phyloP scores from a whole-genome alignment of 1,140 invertebrate species.

The Hycleus cichorii region DNA sequence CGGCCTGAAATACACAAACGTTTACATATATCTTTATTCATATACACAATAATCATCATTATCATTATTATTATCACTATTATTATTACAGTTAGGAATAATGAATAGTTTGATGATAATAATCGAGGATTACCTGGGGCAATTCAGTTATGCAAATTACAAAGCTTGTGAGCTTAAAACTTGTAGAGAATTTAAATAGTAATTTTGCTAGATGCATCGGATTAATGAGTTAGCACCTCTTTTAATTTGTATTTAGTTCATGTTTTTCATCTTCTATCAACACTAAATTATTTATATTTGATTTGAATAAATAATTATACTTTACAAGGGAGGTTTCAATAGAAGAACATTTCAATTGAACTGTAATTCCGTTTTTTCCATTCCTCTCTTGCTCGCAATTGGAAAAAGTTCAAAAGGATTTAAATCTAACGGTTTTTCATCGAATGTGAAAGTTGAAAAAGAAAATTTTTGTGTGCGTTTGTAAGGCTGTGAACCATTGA shows the following conservation, averaged over 20 bases:
- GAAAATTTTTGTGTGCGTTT: too few species aligned
- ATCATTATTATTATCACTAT: neutral
- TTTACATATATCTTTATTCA: too few species aligned
- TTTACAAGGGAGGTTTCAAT: too few species aligned
- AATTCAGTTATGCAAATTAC: neutral
- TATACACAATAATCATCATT: neutral
- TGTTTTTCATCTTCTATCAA: too few species aligned
- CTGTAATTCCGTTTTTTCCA: neutral
- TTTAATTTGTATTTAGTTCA: too few species aligned
- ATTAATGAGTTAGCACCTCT: neutral
- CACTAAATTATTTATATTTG: too few species aligned
- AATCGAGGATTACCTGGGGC: neutral
- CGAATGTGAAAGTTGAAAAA: neutral
- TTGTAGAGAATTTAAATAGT: too few species aligned
- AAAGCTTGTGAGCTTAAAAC: neutral
- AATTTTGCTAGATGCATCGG: conserved; percentile 3
- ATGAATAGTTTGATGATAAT: neutral
- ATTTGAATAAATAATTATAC: too few species aligned
- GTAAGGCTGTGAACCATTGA: neutral
- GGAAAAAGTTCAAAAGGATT: conserved; percentile 8
- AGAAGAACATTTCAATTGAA: too few species aligned
- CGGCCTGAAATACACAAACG: conserved; percentile 52
- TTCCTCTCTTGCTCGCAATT: neutral
- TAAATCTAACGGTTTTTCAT: conserved; percentile 1
- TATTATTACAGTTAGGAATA: neutral